phyloP scores from a whole-genome alignment of 2,113 vertebrate genomes.

The Sapajus apella region DNA sequence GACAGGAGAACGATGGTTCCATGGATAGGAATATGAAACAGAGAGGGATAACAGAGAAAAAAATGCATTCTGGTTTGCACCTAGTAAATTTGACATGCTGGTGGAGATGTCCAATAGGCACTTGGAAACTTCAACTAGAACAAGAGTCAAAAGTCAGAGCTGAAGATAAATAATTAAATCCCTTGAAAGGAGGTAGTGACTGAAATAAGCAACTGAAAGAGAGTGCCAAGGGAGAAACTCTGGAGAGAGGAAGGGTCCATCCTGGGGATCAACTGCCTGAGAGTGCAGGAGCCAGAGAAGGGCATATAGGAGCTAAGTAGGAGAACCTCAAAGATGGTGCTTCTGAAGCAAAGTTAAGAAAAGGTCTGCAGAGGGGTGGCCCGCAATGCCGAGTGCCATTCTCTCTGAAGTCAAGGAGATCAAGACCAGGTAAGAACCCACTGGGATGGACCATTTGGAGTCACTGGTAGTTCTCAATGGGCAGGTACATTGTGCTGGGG shows the following conservation, averaged over 20 bases:
- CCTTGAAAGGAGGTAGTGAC: background rate
- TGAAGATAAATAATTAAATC: background rate
- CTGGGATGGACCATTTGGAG: background rate
- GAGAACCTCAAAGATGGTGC: background rate
- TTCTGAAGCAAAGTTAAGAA: background rate
- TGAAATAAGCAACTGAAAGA: background rate
- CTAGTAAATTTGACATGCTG: background rate
- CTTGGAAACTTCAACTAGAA: background rate
- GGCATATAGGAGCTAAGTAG: background rate
- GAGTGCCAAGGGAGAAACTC: background rate
- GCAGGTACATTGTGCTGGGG: accelerated
- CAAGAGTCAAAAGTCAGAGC: background rate
- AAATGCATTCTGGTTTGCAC: background rate
- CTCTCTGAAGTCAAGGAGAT: background rate
- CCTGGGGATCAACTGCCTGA: background rate
- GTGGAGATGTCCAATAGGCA: background rate
- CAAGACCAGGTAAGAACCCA: background rate
- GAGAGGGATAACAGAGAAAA: background rate
- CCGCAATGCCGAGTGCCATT: background rate
- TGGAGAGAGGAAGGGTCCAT: background rate
- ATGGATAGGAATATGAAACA: background rate
- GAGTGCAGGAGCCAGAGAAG: background rate
- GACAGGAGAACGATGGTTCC: background rate
- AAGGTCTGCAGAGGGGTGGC: background rate
- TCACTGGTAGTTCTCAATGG: background rate